phyloP scores from a whole-genome alignment of 1,140 invertebrate species.

The Telenomus remus region DNA sequence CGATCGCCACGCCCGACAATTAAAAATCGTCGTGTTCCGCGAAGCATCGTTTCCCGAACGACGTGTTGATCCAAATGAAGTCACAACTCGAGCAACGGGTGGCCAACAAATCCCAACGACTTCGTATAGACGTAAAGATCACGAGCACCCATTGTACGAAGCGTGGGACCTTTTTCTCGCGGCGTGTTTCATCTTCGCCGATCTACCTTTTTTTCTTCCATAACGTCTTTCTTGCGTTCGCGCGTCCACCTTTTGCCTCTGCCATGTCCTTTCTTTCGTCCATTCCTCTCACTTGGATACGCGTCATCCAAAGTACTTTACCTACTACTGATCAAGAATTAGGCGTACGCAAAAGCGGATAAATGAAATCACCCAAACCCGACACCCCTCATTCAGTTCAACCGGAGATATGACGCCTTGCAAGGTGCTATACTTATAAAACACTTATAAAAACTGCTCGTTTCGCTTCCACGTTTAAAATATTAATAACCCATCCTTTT shows the following conservation, averaged over 20 bases:
- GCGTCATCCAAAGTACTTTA: conserved; percentile 27
- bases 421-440: too few species aligned
- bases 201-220: conserved; percentile 44
- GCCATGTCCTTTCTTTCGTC: conserved; percentile 20
- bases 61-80: conserved; percentile 67
- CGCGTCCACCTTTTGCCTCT: conserved; percentile 43
- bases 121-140: conserved; percentile 58
- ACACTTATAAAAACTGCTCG: too few species aligned
- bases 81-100: conserved; percentile 72
- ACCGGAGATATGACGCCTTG: neutral
- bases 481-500: too few species aligned
- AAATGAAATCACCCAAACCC: conserved; percentile 12
- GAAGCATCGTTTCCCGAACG: conserved; percentile 51
- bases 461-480: too few species aligned
- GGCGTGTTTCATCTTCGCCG: conserved; percentile 70
- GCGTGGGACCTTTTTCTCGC: conserved; percentile 68
- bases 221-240: conserved; percentile 44
- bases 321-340: conserved; percentile 21
- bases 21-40: conserved; percentile 40
- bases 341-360: conserved; percentile 28
- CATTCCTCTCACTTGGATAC: conserved; percentile 10
- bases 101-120: conserved; percentile 65
- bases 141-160: conserved; percentile 66
- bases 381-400: neutral
- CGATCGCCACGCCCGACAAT: conserved; percentile 30